Percentiles rank a stretch among this genome's conserved stretches.
Evolutionary conservation across 2,797 vertebrate genomes (phyloP).

Genomic region (Sebastes matsubarae): DNA sequence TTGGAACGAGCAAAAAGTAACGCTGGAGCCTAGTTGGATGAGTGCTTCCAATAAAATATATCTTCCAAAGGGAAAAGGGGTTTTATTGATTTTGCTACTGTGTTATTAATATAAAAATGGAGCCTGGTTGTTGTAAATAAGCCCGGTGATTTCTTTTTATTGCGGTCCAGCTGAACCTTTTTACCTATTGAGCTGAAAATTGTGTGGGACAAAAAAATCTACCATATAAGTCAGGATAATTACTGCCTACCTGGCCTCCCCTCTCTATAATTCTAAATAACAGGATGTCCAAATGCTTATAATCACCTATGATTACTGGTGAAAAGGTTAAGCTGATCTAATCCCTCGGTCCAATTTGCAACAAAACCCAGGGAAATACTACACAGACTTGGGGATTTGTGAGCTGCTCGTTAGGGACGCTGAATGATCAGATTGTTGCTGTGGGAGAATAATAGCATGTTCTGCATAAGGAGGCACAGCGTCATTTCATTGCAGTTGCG

Average conservation of each 20-base stretch:
- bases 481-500: constrained; percentile 47
- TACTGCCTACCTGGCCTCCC: constrained; percentile 34
- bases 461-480: constrained; percentile 64
- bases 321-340: constrained; percentile 74
- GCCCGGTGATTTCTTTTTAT: constrained; percentile 55
- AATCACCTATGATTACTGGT: constrained; percentile 73
- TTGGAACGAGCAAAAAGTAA: constrained; percentile 72
- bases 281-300: constrained; percentile 66
- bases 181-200: constrained; percentile 57
- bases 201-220: constrained; percentile 43
- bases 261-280: constrained; percentile 60
- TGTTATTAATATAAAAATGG: constrained; percentile 73
- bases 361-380: constrained; percentile 60
- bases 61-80: constrained; percentile 50
- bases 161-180: constrained; percentile 52
- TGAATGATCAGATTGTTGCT: constrained; percentile 67
- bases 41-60: constrained; percentile 63
- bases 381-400: constrained; percentile 58
- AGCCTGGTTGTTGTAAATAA: constrained; percentile 64
- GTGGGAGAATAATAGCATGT: constrained; percentile 72
- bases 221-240: constrained; percentile 63
- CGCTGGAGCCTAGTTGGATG: constrained; percentile 45
- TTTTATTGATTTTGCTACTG: constrained; percentile 68
- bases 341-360: constrained; percentile 58
- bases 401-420: constrained; percentile 61